These are phyloP conservation scores for Mormyrops boulengeri DNA, from an alignment of 2,797 vertebrate species.

Conservation along the genomic window DNA sequence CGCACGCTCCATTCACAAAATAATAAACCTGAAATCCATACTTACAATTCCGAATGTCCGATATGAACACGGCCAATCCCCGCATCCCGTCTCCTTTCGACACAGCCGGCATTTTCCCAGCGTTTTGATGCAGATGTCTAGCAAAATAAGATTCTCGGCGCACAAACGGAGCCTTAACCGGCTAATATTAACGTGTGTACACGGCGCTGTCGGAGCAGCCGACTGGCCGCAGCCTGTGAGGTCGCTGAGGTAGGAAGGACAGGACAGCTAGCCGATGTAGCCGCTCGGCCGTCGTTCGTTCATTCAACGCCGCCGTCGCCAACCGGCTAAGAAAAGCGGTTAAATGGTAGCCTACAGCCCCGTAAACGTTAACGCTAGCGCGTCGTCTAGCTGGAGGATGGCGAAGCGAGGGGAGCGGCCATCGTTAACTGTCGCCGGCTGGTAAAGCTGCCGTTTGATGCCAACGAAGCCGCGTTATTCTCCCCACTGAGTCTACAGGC, in stretches of 20 bases:
- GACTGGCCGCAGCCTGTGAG: not conserved
- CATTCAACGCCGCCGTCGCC: constrained; percentile 3
- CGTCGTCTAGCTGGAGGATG: constrained; percentile 30
- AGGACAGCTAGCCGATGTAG: not conserved
- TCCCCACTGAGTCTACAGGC: not conserved
- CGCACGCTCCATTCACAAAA: not conserved
- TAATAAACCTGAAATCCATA: constrained; percentile 26
- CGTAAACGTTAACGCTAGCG: not conserved
- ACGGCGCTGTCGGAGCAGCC: not conserved
- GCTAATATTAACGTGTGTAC: not conserved
- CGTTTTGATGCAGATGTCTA: not conserved
- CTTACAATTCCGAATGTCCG: constrained; percentile 91
- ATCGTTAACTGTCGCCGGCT: not conserved
- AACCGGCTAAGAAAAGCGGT: not conserved
- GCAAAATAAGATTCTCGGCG: not conserved
- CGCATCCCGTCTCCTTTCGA: constrained; percentile 83
- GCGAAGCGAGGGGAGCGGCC: not conserved
- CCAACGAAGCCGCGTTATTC: constrained; percentile 8
- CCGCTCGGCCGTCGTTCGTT: not conserved
- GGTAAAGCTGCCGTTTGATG: not conserved
- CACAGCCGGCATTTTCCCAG: constrained; percentile 67
- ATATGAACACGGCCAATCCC: constrained; percentile 87
- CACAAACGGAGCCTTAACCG: not conserved
- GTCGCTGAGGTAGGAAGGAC: not conserved
- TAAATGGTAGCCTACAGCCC: not conserved